These are phyloP conservation scores for Cryptotis parvus DNA, from an alignment of 2,113 vertebrate species.

Conservation along the genomic window DNA sequence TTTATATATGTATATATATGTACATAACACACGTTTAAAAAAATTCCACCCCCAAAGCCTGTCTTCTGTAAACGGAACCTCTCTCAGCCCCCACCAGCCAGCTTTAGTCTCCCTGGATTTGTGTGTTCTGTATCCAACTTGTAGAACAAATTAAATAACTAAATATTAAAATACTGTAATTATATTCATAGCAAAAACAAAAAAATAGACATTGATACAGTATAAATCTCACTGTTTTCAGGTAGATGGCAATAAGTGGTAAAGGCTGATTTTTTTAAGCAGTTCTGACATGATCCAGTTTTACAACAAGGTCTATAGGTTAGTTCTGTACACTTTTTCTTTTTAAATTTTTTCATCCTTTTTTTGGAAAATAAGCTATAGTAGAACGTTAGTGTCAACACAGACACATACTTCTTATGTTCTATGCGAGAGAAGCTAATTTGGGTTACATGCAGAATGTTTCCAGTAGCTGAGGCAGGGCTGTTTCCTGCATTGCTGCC, in stretches of 20 bases:
- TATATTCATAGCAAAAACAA: constrained; percentile 87
- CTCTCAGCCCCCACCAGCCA: constrained; percentile 64
- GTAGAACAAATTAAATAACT: constrained; percentile 88
- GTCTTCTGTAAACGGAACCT: constrained; percentile 74
- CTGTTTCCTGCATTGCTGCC: constrained; percentile 74
- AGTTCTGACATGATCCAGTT: constrained; percentile 81
- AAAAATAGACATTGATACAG: constrained; percentile 83
- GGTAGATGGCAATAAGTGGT: constrained; percentile 78
- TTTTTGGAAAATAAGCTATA: constrained; percentile 81
- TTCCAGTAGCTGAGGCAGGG: constrained; percentile 77
- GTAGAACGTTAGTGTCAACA: constrained; percentile 78
- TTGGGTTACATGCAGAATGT: constrained; percentile 80
- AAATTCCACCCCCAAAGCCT: constrained; percentile 83
- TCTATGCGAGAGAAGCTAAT: constrained; percentile 79
- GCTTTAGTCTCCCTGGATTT: constrained; percentile 78
- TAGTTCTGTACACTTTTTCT: constrained; percentile 75
- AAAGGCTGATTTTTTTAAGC: constrained; percentile 71
- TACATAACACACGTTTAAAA: constrained; percentile 82
- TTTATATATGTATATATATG: constrained; percentile 84
- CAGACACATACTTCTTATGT: constrained; percentile 72
- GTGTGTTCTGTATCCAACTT: constrained; percentile 83
- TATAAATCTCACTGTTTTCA: constrained; percentile 84
- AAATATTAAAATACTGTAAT: constrained; percentile 88
- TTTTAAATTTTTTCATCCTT: constrained; percentile 56
- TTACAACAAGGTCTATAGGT: constrained; percentile 76